Percentiles rank a stretch among this genome's conserved stretches.
Conservation (phyloP, 2,797 vertebrate genomes). For the Cuniculus paca region DNA sequence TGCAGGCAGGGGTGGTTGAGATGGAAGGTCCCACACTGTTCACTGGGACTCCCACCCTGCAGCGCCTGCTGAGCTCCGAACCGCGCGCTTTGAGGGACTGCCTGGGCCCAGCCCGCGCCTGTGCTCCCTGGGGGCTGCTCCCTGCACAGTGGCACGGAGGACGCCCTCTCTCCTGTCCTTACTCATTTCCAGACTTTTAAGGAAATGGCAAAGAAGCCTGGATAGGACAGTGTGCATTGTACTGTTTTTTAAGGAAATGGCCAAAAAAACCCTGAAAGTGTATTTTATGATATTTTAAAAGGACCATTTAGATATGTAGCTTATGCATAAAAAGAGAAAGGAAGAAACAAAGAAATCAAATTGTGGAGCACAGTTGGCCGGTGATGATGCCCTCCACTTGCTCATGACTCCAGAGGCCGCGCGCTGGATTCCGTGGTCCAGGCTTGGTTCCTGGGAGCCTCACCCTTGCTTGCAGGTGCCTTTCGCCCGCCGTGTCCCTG, state of each 20-base stretch:
- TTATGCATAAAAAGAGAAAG: neutral
- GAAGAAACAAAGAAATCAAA: neutral
- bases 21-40: neutral
- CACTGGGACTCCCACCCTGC: neutral
- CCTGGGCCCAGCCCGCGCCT: neutral
- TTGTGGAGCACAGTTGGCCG: neutral
- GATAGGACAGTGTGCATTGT: neutral
- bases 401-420: neutral
- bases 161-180: neutral
- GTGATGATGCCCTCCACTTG: neutral
- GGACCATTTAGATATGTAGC: neutral
- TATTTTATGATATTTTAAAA: neutral
- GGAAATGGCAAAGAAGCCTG: neutral
- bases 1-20: neutral
- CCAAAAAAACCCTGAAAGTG: neutral
- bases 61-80: neutral
- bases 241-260: neutral
- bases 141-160: neutral
- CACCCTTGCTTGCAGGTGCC: no score
- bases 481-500: neutral
- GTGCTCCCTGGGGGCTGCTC: neutral
- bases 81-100: neutral
- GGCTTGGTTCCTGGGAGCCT: neutral
- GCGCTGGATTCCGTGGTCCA: neutral
- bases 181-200: neutral